phyloP scores from a whole-genome alignment of 2,113 vertebrate genomes.

The Cairina moschata region DNA sequence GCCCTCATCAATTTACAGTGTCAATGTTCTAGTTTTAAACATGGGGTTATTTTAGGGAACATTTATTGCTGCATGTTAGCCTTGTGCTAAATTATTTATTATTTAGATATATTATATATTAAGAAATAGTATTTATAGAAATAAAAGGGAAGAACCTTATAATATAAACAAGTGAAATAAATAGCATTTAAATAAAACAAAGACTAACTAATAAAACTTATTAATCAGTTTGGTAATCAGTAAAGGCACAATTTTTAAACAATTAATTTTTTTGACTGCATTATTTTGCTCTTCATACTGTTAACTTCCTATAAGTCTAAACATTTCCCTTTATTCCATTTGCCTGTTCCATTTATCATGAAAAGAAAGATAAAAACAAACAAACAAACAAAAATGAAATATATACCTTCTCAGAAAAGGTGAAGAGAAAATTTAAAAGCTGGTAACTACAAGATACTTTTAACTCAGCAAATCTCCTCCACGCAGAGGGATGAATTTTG shows the following conservation, averaged over 20 bases:
- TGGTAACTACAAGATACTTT: neutral
- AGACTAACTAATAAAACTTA: neutral
- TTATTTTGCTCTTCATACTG: constrained; percentile 1
- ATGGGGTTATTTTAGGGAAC: neutral
- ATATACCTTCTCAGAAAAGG: neutral
- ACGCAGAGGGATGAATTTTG: neutral
- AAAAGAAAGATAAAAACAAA: neutral
- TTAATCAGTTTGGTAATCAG: neutral
- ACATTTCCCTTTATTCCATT: neutral
- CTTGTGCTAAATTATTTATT: neutral
- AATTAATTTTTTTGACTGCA: neutral
- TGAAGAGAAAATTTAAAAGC: neutral
- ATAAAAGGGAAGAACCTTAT: neutral
- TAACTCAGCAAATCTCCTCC: neutral
- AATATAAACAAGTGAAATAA: neutral
- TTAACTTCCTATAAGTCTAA: neutral
- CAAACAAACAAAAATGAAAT: neutral
- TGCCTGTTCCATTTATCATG: neutral
- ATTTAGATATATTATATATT: neutral
- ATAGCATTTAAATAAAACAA: neutral
- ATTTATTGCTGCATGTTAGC: neutral
- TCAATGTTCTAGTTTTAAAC: neutral
- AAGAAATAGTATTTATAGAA: neutral
- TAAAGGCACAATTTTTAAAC: neutral
- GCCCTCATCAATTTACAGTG: neutral